A percentile compares a stretch with the other conserved stretches of the same genome.
Conservation (phyloP, 92 coral and sea anemone genomes). For the Porites cylindrica region DNA sequence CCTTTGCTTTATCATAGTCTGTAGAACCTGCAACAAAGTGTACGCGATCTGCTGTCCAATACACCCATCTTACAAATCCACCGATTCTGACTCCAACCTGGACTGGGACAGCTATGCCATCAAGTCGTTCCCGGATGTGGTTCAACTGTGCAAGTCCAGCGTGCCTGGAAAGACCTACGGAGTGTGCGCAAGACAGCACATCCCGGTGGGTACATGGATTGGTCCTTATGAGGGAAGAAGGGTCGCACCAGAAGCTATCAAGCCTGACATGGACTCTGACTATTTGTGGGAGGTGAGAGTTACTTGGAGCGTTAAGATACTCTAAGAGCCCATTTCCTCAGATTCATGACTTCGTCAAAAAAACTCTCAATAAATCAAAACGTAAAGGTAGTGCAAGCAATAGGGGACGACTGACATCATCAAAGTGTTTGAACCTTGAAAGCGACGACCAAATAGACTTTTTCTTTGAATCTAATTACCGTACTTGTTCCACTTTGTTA, state of each 20-base stretch:
- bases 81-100: neutral
- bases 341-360: no score
- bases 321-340: no score
- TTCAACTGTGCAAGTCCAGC: constrained; percentile 84
- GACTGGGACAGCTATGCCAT: constrained; percentile 74
- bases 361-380: no score
- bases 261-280: constrained; percentile 48
- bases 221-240: constrained; percentile 89
- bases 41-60: constrained; percentile 43
- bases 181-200: constrained; percentile 77
- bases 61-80: constrained; percentile 9
- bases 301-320: no score
- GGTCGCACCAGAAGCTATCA: constrained; percentile 41
- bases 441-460: no score
- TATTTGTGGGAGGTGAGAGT: constrained; percentile 89
- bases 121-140: constrained; percentile 90
- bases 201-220: constrained; percentile 93
- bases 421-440: no score
- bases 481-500: no score
- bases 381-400: no score
- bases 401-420: no score
- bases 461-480: no score
- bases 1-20: constrained; percentile 12
- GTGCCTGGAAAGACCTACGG: constrained; percentile 83
- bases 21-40: constrained; percentile 43